Conservation (phyloP, 1,140 invertebrate genomes). For the Bemisia tabaci region DNA sequence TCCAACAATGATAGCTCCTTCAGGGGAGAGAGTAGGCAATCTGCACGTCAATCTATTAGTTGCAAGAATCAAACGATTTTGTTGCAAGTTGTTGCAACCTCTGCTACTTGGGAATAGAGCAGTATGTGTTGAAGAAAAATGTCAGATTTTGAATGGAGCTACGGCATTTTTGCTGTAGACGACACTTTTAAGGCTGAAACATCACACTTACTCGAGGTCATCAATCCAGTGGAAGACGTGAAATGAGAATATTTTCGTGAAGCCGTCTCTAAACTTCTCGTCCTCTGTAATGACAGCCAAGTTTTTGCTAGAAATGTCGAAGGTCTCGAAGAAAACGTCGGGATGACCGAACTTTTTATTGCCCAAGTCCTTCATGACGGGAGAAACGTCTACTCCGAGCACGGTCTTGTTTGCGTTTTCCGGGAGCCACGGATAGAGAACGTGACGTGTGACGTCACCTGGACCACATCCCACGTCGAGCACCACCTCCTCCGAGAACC, state of each 20-base stretch:
- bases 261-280: neutral
- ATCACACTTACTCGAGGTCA: neutral
- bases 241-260: neutral
- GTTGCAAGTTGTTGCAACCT: too few species aligned
- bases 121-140: too few species aligned
- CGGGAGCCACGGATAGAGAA: neutral
- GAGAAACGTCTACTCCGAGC: neutral
- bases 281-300: neutral
- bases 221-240: neutral
- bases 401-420: neutral
- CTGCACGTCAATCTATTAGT: too few species aligned
- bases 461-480: neutral
- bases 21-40: too few species aligned
- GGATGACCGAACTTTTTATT: neutral
- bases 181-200: too few species aligned
- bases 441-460: neutral
- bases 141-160: too few species aligned
- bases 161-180: too few species aligned
- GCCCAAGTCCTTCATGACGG: neutral
- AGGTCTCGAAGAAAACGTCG: neutral
- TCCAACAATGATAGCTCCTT: too few species aligned
- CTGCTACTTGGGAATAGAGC: too few species aligned
- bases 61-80: too few species aligned
- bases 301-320: neutral
- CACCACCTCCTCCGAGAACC: neutral